Evolutionary conservation across 2,888 invertebrate species (phyloP), one percentile per base, ranked within the genome.

Genomic region (Ectemnius cavifrons): DNA sequence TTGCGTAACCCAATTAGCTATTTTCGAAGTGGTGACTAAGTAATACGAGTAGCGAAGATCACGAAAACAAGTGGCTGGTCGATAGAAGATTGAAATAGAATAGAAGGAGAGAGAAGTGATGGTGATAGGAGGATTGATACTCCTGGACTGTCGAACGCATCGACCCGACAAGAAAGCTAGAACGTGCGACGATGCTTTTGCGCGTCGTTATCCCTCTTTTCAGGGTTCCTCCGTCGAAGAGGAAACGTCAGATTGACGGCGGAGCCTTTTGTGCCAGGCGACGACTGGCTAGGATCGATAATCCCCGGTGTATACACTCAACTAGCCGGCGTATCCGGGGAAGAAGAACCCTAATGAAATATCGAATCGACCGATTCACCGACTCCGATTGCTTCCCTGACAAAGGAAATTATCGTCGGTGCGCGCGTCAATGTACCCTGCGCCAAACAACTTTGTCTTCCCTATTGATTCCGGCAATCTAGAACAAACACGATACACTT

Each of bases 241-340:
- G 73, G 73, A 68, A 75, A 75, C 52, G 65, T 57, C 57, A 28
- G 56, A 64, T 61, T 47, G 46, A 68, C 37, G 59, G 6, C 16
- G 20, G 64, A 37, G 8, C 37, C 52, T 59, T 73, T 75, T 75
- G 68, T 68, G 74, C 59, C 37, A 14, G 2, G 47, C 27, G 20
- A 47, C n/a, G 16, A 59, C 28, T 23, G 56, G 58, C 37, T 46
- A 60, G 16, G 56, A 28, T 61, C 49, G 28, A 52, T 52, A 23
- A 4, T 27, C 37, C 37, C 37, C 52, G 20, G 6, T n/a, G 6
- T 16, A 52, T 49, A 8, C 5, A 16, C 27, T 28, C 11, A 11
- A 37, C 37, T 37, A 37, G 37, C 37, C 37, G 1, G 0, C 49
- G 27, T 8, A 23, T 52, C 28, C 52, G 27, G n/a, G n/a, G 16